phyloP scores from a whole-genome alignment of 2,888 invertebrate species.

The Phortica magna region DNA sequence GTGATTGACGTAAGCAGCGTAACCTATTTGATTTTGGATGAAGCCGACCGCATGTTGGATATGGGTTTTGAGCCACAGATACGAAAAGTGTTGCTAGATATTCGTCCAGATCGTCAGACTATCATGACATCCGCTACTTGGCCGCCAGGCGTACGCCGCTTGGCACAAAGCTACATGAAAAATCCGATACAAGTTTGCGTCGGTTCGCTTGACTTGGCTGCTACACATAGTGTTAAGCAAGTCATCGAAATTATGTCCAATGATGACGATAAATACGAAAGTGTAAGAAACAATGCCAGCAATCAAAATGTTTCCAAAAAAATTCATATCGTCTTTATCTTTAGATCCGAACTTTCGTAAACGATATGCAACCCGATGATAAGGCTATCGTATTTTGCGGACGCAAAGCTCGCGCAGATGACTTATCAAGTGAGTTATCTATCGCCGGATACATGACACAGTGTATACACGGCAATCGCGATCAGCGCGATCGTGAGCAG shows the following conservation, averaged over 20 bases:
- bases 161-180: slow-evolving; percentile 92
- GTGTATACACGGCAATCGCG: slow-evolving; percentile 93
- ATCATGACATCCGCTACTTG: slow-evolving; percentile 98
- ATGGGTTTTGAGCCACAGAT: slow-evolving; percentile 95
- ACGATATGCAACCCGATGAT: slow-evolving; percentile 84
- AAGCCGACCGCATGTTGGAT: slow-evolving; percentile 93
- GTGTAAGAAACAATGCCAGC: slow-evolving; percentile 43
- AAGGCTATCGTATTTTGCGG: slow-evolving; percentile 95
- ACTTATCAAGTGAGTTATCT: slow-evolving; percentile 88
- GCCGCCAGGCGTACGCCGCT: slow-evolving; percentile 91
- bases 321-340: slow-evolving; percentile 46
- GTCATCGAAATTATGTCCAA: slow-evolving; percentile 86
- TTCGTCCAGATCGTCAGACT: slow-evolving; percentile 94
- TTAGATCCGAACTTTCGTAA: slow-evolving; percentile 84
- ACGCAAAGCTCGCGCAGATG: slow-evolving; percentile 89
- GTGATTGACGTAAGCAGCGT: slow-evolving; percentile 87
- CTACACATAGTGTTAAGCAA: slow-evolving; percentile 92
- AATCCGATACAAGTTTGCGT: slow-evolving; percentile 94
- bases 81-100: slow-evolving; percentile 87
- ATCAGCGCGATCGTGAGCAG: slow-evolving; percentile 87
- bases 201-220: slow-evolving; percentile 91
- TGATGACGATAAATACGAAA: slow-evolving; percentile 81
- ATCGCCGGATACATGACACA: slow-evolving; percentile 85
- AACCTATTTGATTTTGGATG: slow-evolving; percentile 94
- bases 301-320: background rate